Evolutionary conservation across 2,888 invertebrate species (phyloP), one percentile per base, ranked within the genome.

Genomic region (Heliconius aoede): DNA sequence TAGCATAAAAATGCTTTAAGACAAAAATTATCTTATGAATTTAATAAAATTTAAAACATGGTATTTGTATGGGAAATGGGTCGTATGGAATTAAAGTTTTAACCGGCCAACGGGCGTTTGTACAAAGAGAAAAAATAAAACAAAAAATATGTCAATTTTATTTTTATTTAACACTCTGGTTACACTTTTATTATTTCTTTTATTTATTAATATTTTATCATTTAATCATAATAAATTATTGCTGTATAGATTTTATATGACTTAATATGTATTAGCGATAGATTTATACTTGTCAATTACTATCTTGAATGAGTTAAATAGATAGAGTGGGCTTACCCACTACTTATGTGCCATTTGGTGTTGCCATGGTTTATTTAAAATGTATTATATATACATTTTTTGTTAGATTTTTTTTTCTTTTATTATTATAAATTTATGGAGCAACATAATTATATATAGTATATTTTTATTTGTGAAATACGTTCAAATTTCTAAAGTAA

Each of bases 21-120:
- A 88, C 90, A 90, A n/a, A 93, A 93, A 91, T 87, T 86, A 87
- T 93, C 93, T 94, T 94, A 94, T 93, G 93, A 94, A 91, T 88
- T 88, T 90, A 90, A 87, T 87, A 91, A 90, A 90, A 91, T 87
- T 90, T 89, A 88, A 86, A 88, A 89, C 88, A 88, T 87, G 86
- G 87, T 89, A 88, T 90, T 89, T 90, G 86, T 90, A 89, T 88
- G 87, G 86, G 82, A 80, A 85, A 83, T 84, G 86, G 24, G 65
- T 40, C 65, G 65, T 65, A 40, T 65, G 36, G 8, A 65, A 65
- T 65, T 65, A 55, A 55, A 40, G 3, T 15, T 24, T n/a, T 65
- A 18, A n/a, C 26, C 65, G 26, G 8, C 40, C 21, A 32, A 9
- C n/a, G 11, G n/a, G 15, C 15, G 3, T 65, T 65, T 65, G 2